Conservation (phyloP, 2,797 vertebrate species). For the Poecilia picta region DNA sequence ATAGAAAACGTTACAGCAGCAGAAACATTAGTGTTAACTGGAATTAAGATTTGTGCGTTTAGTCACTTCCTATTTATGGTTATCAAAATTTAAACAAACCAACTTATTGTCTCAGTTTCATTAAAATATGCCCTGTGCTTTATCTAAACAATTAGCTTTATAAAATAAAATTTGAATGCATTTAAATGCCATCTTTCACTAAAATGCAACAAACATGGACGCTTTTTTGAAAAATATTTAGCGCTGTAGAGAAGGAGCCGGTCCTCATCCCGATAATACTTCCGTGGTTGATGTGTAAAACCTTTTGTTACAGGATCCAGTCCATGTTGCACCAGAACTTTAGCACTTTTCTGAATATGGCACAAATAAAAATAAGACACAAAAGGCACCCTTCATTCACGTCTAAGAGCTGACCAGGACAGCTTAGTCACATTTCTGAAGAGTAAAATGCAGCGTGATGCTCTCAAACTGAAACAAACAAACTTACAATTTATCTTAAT, state of each 20-base stretch:
- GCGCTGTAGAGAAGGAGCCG: constrained; percentile 64
- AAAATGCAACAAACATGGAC: constrained; percentile 36
- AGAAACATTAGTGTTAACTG: constrained; percentile 33
- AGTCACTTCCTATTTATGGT: constrained; percentile 24
- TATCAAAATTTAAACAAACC: constrained; percentile 26
- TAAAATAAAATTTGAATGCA: constrained; percentile 20
- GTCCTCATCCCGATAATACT: constrained; percentile 60
- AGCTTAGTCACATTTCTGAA: constrained; percentile 46
- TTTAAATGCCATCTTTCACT: constrained; percentile 29
- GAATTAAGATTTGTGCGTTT: constrained; percentile 13
- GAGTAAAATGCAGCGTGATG: constrained; percentile 7
- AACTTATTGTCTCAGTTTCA: constrained; percentile 19
- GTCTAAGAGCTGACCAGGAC: constrained; percentile 17
- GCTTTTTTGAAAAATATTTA: constrained; percentile 46
- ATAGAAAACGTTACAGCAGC: constrained; percentile 51
- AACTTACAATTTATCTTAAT: constrained; percentile 27
- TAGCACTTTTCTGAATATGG: constrained; percentile 22
- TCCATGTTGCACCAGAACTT: constrained; percentile 54
- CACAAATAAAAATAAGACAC: constrained; percentile 33
- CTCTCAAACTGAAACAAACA: constrained; percentile 29
- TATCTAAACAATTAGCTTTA: constrained; percentile 31
- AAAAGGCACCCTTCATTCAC: constrained; percentile 22
- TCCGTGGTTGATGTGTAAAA: constrained; percentile 43
- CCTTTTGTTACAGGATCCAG: constrained; percentile 64
- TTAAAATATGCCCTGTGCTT: constrained; percentile 25